Evolutionary conservation across 2,797 vertebrate genomes (phyloP), one percentile per base, ranked within the genome.

Genomic region (Mormyrops boulengeri): DNA sequence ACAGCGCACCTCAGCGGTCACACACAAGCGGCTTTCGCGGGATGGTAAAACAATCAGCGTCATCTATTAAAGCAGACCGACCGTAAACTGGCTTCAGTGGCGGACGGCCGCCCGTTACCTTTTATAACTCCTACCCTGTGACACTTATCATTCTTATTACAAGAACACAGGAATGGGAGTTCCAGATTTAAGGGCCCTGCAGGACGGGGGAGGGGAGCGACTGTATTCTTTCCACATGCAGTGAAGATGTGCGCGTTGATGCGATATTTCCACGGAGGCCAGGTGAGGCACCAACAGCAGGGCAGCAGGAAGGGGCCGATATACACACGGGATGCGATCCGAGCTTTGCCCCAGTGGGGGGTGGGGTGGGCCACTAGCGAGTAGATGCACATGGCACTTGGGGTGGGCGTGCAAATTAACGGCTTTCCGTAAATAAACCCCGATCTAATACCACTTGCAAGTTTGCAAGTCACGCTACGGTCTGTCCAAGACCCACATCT

Each of bases 301-400:
- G 90, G 80, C 89, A 88, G 57, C 88, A 91, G 88, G 89, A 34
- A 84, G 88, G 90, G 88, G 90, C 73, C 49, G 34, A 4, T 85
- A 92, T 91, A 90, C 89, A 91, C 92, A 90, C 87, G 1, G 90
- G 93, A 93, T 88, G 89, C 91, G 89, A 91, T 90, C 92, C 90
- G 90, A 92, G 95, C 92, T 90, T 62, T 44, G 60, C 2, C 60
- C 1, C 60, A 55, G 14, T 0, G 26, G 62, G 2, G 26, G 4
- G 53, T 1, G 17, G 53, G 4, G 17, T 0, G 14, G 2, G 1
- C 17, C 53, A 6, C 57, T 22, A 8, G 57, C 57, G n/a, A 22
- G 57, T 22, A 22, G n/a, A 34, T 26, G 4, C 66, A 34, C 30
- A 5, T 38, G 12, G 66, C 12, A 38, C 66, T 73, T 34, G 11